Evolutionary conservation across 2,888 invertebrate genomes (phyloP), one percentile per base, ranked within the genome.

Genomic region (Nebria salina): DNA sequence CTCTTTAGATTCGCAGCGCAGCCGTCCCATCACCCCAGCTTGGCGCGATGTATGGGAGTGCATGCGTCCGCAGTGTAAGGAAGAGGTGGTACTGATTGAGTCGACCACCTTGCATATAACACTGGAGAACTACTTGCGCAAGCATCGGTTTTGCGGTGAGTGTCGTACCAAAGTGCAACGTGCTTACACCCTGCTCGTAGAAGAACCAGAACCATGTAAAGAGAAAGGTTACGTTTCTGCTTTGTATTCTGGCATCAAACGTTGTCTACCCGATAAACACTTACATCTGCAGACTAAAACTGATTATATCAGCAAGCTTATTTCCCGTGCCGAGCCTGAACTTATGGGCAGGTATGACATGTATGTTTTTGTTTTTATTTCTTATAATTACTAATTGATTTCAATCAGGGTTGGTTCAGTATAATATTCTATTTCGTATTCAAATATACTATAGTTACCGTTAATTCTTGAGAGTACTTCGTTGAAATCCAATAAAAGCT

Each of bases 121-220:
- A 15, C 91, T 98, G 65, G 97, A 97, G 86, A 95, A 94, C 84
- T 98, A 98, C 89, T 91, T 98, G 82, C 93, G 95, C 85, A 98
- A 98, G 90, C 97, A 98, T 88, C 93, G 97, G 90, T 98, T 98
- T 89, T 98, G 98, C 87, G 94, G 95, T 2, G 98, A 98, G 87
- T 98, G 98, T 88, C 95, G 97, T 85, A 95, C 96, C 83, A 98
- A 97, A 92, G 97, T 98, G 83, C 88, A 93, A 84, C 88, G 93
- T 87, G 98, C 98, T 78, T 97, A 96, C 89, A 94, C 95, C 86
- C 91, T 98, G 85, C 90, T 98, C 87, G 94, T 97, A 41, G 96
- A 95, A 88, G 96, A 96, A 86, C 92, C 93, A 72, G 96, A 96
- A 85, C 95, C 95, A 82, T 91, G 93, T 75, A 95, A 95, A 87